phyloP scores from a whole-genome alignment of 1,140 invertebrate species.

The Drosophila eugracilis region DNA sequence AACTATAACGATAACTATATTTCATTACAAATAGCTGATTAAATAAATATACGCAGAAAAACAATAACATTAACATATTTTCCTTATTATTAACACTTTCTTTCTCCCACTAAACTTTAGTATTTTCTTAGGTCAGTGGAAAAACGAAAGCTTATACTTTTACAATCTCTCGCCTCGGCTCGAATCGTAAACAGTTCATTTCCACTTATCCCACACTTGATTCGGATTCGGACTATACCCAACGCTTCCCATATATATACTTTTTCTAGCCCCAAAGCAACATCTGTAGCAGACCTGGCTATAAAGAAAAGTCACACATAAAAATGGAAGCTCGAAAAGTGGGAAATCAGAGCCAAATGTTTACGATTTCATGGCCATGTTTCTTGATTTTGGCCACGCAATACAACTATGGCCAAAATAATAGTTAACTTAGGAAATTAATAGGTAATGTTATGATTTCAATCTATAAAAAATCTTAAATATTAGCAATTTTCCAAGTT shows the following conservation, averaged over 20 bases:
- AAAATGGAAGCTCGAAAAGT: conserved; percentile 10
- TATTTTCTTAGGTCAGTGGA: not conserved
- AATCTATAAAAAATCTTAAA: not conserved
- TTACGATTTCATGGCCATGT: conserved; percentile 67
- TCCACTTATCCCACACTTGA: conserved; percentile 27
- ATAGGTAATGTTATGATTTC: too few relatives aligned
- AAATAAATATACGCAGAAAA: not conserved
- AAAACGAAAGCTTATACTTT: not conserved
- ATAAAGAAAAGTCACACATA: conserved; percentile 49
- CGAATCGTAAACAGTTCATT: conserved; percentile 13
- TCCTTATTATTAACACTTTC: not conserved
- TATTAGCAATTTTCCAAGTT: too few relatives aligned
- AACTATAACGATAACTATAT: not conserved
- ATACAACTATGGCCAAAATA: not conserved
- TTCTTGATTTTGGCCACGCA: conserved; percentile 8
- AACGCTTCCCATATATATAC: not conserved
- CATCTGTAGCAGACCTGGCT: conserved; percentile 23
- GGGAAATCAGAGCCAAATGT: conserved; percentile 59
- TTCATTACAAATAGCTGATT: not conserved
- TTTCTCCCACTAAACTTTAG: not conserved
- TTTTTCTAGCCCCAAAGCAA: conserved; percentile 5
- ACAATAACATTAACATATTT: conserved; percentile 3
- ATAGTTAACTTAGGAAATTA: too few relatives aligned
- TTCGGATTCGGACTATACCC: conserved; percentile 1
- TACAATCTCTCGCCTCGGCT: not conserved